Conservation (phyloP, 2,113 vertebrate genomes). For the Actinemys pallida region DNA sequence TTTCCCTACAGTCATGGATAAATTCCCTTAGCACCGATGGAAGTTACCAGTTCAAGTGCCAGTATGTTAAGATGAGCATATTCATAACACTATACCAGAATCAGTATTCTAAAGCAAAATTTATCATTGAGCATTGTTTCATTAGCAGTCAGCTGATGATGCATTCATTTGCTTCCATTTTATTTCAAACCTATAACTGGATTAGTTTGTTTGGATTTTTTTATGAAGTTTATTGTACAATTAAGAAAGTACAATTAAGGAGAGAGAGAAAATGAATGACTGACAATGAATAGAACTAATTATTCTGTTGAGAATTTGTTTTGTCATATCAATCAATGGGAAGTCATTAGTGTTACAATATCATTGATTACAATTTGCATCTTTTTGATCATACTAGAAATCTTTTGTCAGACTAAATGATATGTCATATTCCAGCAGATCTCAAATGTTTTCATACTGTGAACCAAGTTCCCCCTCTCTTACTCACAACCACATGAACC, state of each 20-base stretch:
- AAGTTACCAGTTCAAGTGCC: background rate
- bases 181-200: background rate
- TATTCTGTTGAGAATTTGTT: constrained; percentile 48
- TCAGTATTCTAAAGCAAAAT: background rate
- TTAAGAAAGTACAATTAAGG: constrained; percentile 4
- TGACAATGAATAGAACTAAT: background rate
- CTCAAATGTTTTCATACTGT: background rate
- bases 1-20: background rate
- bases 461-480: background rate
- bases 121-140: background rate
- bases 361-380: constrained; percentile 58
- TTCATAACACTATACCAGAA: background rate
- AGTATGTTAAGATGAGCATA: background rate
- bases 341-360: constrained; percentile 48
- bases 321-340: constrained; percentile 51
- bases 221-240: background rate
- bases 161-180: background rate
- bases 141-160: background rate
- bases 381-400: constrained; percentile 15
- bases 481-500: background rate
- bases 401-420: constrained; percentile 17
- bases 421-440: background rate
- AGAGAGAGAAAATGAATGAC: constrained; percentile 23
- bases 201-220: background rate
- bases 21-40: background rate